phyloP scores from a whole-genome alignment of 1,140 invertebrate species.

The Manduca sexta region DNA sequence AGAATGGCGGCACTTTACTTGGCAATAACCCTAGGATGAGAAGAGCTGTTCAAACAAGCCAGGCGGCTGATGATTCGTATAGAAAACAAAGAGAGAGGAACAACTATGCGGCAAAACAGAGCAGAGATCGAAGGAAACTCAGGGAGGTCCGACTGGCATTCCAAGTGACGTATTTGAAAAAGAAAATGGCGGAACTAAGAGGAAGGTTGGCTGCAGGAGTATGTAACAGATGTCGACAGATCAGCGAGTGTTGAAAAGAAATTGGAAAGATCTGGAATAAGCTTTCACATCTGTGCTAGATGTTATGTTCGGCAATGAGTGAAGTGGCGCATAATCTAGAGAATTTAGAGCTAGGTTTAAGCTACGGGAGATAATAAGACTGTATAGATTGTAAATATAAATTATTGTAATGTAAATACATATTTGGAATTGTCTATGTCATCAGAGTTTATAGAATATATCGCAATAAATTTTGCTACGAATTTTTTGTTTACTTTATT shows the following conservation, averaged over 20 bases:
- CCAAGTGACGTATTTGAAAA: conserved; percentile 79
- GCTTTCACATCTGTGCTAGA: too few relatives aligned
- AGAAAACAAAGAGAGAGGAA: conserved; percentile 92
- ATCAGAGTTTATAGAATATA: neutral
- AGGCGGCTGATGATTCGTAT: conserved; percentile 81
- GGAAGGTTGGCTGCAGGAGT: conserved; percentile 10
- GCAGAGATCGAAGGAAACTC: conserved; percentile 88
- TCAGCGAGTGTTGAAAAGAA: too few relatives aligned
- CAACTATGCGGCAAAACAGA: conserved; percentile 96
- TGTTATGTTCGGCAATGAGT: too few relatives aligned
- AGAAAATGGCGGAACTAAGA: conserved; percentile 24
- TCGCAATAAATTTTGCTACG: neutral
- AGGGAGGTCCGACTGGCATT: conserved; percentile 96
- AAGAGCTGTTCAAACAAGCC: conserved; percentile 66
- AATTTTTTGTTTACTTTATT: too few relatives aligned
- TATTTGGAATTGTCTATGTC: neutral
- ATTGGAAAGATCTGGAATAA: too few relatives aligned
- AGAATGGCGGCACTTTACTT: conserved; percentile 37
- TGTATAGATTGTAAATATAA: too few relatives aligned
- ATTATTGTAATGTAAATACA: too few relatives aligned
- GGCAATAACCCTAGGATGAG: conserved; percentile 44
- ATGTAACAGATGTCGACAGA: conserved; percentile 15
- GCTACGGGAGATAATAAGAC: too few relatives aligned
- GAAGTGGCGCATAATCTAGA: too few relatives aligned
- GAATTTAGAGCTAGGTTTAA: too few relatives aligned